Conservation (phyloP, 1,140 invertebrate genomes). For the Drosophila nigrodunni region DNA sequence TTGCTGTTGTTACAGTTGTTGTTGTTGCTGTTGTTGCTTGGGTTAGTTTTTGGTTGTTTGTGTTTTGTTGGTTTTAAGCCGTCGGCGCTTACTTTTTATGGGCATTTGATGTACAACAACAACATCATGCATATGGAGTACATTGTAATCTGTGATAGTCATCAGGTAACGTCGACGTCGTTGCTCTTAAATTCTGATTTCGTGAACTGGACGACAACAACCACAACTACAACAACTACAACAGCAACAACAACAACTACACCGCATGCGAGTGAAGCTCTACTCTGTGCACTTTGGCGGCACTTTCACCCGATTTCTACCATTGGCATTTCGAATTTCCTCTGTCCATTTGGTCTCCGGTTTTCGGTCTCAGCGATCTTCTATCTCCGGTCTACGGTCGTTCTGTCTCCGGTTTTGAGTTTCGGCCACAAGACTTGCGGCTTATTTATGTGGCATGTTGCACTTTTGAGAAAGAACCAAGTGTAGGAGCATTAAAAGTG, state of each 20-base stretch:
- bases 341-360: conserved; percentile 29
- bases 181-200: conserved; percentile 81
- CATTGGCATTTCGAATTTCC: conserved; percentile 72
- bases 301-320: conserved; percentile 82
- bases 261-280: conserved; percentile 68
- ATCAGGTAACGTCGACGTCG: conserved; percentile 50
- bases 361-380: conserved; percentile 18
- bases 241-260: conserved; percentile 26
- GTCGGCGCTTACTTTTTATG: conserved; percentile 74
- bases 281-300: conserved; percentile 66
- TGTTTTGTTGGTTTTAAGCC: conserved; percentile 49
- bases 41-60: conserved; percentile 9
- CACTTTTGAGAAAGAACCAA: conserved; percentile 74
- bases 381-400: conserved; percentile 34
- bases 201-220: conserved; percentile 58
- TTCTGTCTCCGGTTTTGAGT: conserved; percentile 4
- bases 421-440: conserved; percentile 29
- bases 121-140: conserved; percentile 56
- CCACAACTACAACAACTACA: conserved; percentile 43
- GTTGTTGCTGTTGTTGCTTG: conserved; percentile 7
- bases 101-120: conserved; percentile 61
- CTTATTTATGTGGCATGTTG: conserved; percentile 81
- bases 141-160: conserved; percentile 75
- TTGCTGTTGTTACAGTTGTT: conserved; percentile 7
- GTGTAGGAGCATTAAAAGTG: conserved; percentile 58